Base-by-base conservation (phyloP, 1,140 invertebrate genomes). In the Lineus longissimus region DNA sequence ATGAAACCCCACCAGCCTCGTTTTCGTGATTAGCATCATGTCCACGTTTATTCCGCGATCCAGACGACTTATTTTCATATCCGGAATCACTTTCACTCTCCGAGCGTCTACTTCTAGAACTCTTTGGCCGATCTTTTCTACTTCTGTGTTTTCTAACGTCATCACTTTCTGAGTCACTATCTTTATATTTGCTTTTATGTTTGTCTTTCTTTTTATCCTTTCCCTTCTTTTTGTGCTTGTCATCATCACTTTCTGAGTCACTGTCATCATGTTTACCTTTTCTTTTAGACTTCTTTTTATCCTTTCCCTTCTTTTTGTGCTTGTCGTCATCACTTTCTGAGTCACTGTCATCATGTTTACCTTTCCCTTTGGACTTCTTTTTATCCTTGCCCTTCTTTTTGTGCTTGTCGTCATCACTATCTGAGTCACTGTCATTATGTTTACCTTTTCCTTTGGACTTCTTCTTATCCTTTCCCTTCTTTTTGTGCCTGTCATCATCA, bases 371-470 rank as follows among this genome's bases (percentile, higher is more conserved):
- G n/a, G n/a, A n/a, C n/a, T 59, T 62, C 33, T 60, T 33, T 43
- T 30, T 60, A 58, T 55, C 63, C 55, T 59, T 69, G 29, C 61
- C 59, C 65, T 60, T 63, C 54, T 65, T 61, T 56, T 59, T 65
- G 45, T 65, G 29, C 45, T 64, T 30, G 57, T 47, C 47, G 54
- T 63, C 57, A 56, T 29, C 33, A 36, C 33, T 36, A 36, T 36
- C 33, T 36, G 33, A 36, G 33, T 36, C 33, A 36, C 33, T 36
- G 15, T 36, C 33, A 36, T 36, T 15, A 15, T 36, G 33, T 36
- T 36, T 61, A 55, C 62, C 15, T 59, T 51, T 31, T 31, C 31
- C 23, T 15, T 61, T 68, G 45, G 36, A 54, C 41, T 62, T 60
- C 40, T 58, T 43, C 58, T 59, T 47, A 47, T 51, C 56, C 36